Percentiles rank a stretch among this genome's conserved stretches.
Evolutionary conservation across 1,140 invertebrate species (phyloP).

Genomic region (Bathynomus jamesi): DNA sequence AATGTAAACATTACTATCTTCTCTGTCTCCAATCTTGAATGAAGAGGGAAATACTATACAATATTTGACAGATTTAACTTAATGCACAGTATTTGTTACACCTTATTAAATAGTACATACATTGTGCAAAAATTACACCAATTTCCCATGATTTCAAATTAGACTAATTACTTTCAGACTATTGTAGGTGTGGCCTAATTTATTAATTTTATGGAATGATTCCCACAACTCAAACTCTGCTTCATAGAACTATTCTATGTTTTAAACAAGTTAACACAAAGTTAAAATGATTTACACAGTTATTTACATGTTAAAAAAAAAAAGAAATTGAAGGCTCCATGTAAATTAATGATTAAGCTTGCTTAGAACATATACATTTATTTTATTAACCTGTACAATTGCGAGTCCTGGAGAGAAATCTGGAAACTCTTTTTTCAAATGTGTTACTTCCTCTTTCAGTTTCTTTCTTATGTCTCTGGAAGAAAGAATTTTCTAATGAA

Average conservation of each 20-base stretch:
- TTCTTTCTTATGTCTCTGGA: constrained; percentile 42
- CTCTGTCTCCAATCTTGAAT: constrained; percentile 71
- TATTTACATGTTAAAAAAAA: not conserved
- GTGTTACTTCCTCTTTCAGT: constrained; percentile 47
- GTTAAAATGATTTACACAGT: not conserved
- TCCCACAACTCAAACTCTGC: not conserved
- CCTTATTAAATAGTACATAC: not conserved
- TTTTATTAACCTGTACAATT: constrained; percentile 45
- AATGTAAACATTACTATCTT: constrained; percentile 99
- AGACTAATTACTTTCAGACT: not conserved
- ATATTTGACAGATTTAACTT: not conserved
- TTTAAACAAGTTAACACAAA: not conserved
- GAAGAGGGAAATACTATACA: constrained; percentile 3
- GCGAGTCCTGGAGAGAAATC: constrained; percentile 63
- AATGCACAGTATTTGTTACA: not conserved
- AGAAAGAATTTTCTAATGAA: not conserved
- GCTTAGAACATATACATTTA: not conserved
- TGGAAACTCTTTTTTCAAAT: constrained; percentile 52
- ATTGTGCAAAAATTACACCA: not conserved
- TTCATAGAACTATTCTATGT: not conserved
- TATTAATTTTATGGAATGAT: not conserved
- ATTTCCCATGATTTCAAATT: not conserved
- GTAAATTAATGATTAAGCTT: not conserved
- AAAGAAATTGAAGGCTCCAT: not conserved
- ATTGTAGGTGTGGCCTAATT: not conserved